Base-by-base conservation (phyloP, 2,888 invertebrate species). In the Orthosia incerta region DNA sequence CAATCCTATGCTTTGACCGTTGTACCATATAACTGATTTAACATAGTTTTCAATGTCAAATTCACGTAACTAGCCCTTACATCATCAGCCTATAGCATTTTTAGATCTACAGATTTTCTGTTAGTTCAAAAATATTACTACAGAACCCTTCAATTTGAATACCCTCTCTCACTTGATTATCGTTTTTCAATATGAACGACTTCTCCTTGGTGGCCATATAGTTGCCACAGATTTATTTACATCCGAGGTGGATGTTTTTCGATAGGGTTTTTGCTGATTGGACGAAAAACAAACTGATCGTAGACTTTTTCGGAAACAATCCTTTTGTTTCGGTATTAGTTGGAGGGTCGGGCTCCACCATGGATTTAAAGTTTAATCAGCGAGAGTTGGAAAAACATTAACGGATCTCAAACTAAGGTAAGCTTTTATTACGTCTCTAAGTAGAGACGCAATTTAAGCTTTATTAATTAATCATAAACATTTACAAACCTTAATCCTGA, bases 161-260 rank as follows among this genome's bases (percentile, higher is more conserved):
- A 1, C 46, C 7, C 16, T 31, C 20, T 76, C 73, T 20, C 39
- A 15, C 71, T 75, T 86, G 61, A 56, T 81, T 78, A 87, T 86
- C 77, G 77, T 86, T 86, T 85, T 80, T 80, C 79, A 82, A 83
- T 86, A 86, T 83, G 82, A 85, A 79, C 80, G 77, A 77, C 76
- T 79, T 86, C 93, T 88, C 79, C 91, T 91, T 88, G 95, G 95
- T 94, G 91, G 95, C 90, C 95, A 92, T 93, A 93, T 91, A 91
- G 94, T 91, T 90, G 88, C 87, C 85, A 87, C 89, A 90, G 93
- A 93, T 93, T 93, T 94, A 95, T 95, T 95, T 94, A 92, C 94
- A 95, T 95, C 90, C 89, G 88, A 91, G 91, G 89, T 90, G 87
- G 82, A 80, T 87, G 90, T 94, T 94, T 95, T 95, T 92, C 88